Evolutionary conservation across 2,113 vertebrate species (phyloP).

Genomic region (Anolis carolinensis): DNA sequence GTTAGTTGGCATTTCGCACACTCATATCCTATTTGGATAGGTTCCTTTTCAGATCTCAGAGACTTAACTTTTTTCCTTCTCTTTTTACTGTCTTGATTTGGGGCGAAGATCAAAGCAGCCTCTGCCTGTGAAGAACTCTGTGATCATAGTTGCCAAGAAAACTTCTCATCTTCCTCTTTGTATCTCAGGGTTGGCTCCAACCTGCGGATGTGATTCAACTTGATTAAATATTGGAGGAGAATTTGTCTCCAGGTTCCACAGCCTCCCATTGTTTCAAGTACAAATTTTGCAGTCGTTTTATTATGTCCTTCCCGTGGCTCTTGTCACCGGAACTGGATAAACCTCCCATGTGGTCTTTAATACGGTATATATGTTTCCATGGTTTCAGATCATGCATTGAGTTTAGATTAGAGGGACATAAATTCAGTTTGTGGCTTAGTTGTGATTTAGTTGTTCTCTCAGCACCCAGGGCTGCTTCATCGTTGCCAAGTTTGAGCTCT

Average conservation of each 20-base stretch:
- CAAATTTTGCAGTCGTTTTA: constrained; percentile 35
- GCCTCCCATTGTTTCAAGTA: constrained; percentile 26
- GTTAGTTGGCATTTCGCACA: background rate
- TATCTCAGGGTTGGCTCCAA: background rate
- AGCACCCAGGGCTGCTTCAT: constrained; percentile 24
- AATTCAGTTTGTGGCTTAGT: constrained; percentile 35
- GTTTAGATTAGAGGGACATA: constrained; percentile 49
- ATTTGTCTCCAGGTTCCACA: constrained; percentile 1
- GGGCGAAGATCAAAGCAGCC: background rate
- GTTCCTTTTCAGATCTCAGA: background rate
- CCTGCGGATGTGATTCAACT: constrained; percentile 25
- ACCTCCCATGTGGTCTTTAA: constrained; percentile 9
- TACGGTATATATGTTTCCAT: background rate
- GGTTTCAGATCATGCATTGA: constrained; percentile 38
- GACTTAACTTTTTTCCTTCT: background rate
- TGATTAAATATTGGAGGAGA: constrained; percentile 16
- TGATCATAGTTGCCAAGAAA: background rate
- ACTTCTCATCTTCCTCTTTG: background rate
- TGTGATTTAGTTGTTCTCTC: fast-evolving
- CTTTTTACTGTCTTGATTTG: background rate
- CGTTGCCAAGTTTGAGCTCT: too few relatives aligned
- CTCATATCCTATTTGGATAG: background rate
- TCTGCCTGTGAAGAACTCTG: background rate
- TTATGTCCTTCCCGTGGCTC: background rate
- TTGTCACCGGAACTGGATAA: background rate